phyloP scores from a whole-genome alignment of 1,140 invertebrate species.

The Drosophila neocordata region DNA sequence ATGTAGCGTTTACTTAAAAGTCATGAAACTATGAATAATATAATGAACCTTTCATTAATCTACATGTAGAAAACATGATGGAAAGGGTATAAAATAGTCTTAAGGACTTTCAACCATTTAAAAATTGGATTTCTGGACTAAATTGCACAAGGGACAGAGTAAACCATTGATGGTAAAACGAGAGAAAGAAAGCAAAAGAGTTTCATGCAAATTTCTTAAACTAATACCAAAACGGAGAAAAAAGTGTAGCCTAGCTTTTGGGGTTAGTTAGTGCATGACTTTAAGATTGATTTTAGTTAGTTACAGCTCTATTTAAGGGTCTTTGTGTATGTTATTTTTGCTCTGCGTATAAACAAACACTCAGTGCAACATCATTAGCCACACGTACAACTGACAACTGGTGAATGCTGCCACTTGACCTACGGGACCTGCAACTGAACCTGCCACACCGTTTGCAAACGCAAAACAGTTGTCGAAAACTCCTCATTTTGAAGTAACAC shows the following conservation, averaged over 20 bases:
- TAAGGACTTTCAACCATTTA: too few species aligned
- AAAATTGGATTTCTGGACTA: too few species aligned
- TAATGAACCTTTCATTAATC: too few species aligned
- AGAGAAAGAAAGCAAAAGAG: neutral
- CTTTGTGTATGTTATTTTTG: neutral
- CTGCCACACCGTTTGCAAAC: conserved; percentile 10
- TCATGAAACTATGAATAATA: too few species aligned
- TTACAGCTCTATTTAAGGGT: neutral
- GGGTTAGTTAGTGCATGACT: neutral
- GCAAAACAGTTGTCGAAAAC: neutral
- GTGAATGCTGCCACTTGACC: conserved; percentile 61
- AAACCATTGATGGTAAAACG: neutral
- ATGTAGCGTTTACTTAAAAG: too few species aligned
- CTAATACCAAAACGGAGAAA: neutral
- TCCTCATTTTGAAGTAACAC: conserved; percentile 20
- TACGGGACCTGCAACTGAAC: conserved; percentile 14
- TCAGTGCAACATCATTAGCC: conserved; percentile 62
- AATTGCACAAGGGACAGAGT: neutral
- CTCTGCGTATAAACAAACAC: conserved; percentile 11
- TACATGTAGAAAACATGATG: too few species aligned
- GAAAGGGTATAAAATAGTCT: too few species aligned
- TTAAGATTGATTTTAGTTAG: conserved; percentile 2
- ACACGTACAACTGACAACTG: conserved; percentile 56
- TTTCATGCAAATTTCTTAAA: neutral
- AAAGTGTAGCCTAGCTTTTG: neutral